Conservation (phyloP, 2,888 invertebrate genomes). For the Homarus gammarus region DNA sequence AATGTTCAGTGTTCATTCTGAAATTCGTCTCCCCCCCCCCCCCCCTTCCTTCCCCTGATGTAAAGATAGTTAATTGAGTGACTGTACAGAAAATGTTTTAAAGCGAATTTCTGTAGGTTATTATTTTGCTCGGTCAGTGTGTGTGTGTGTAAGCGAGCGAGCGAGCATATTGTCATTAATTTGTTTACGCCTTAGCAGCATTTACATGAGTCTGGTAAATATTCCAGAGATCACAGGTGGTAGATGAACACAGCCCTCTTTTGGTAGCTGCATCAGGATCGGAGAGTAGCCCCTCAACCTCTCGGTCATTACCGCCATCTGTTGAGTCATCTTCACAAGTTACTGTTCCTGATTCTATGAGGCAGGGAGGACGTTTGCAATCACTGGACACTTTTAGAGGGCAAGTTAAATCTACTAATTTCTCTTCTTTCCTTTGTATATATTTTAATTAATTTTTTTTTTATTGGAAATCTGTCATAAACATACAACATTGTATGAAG, state of each 20-base stretch:
- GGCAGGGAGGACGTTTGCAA: constrained; percentile 26
- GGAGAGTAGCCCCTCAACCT: not conserved
- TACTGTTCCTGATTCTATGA: constrained; percentile 37
- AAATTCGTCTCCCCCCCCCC: too few relatives aligned
- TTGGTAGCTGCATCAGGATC: not conserved
- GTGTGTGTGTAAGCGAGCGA: too few relatives aligned
- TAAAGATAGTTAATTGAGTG: too few relatives aligned
- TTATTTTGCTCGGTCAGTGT: too few relatives aligned
- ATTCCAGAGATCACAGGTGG: not conserved
- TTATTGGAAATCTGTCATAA: too few relatives aligned
- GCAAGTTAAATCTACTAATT: not conserved
- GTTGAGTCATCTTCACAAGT: not conserved
- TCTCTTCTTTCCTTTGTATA: not conserved
- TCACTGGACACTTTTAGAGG: constrained; percentile 58
- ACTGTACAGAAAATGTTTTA: too few relatives aligned
- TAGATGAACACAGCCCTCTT: not conserved
- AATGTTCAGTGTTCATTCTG: too few relatives aligned
- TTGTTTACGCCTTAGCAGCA: not conserved
- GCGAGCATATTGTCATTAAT: too few relatives aligned
- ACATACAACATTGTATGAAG: too few relatives aligned
- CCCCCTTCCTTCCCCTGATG: too few relatives aligned
- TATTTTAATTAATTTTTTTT: too few relatives aligned
- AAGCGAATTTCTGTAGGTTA: too few relatives aligned
- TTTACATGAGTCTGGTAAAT: not conserved
- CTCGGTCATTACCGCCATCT: not conserved